Conservation (phyloP, 2,888 invertebrate genomes). For the Xylota sylvarum region DNA sequence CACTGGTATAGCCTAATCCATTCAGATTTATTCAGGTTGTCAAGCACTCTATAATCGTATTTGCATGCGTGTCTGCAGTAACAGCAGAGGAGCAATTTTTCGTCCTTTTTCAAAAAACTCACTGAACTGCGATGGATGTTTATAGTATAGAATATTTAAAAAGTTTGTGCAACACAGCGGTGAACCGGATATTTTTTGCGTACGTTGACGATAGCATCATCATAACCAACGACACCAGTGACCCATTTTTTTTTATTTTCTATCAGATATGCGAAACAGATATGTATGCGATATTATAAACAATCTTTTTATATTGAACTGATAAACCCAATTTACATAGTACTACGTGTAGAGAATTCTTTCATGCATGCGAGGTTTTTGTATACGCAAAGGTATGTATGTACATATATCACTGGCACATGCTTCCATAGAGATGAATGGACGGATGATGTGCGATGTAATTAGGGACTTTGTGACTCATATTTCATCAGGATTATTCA, state of each 20-base stretch:
- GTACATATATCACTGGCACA: not conserved
- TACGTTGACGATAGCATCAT: not conserved
- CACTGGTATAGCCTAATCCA: too few relatives aligned
- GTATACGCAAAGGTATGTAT: too few relatives aligned
- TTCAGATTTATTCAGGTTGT: too few relatives aligned
- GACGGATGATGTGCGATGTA: conserved; percentile 11
- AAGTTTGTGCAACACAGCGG: too few relatives aligned
- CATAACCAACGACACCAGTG: not conserved
- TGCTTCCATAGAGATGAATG: not conserved
- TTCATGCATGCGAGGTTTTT: not conserved
- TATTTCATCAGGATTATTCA: conserved; percentile 11
- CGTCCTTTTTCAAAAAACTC: too few relatives aligned
- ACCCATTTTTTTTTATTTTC: not conserved
- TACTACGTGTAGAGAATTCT: not conserved
- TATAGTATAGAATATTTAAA: too few relatives aligned
- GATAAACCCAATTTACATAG: not conserved
- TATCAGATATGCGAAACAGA: not conserved
- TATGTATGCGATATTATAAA: not conserved
- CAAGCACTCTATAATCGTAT: too few relatives aligned
- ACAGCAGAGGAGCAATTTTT: too few relatives aligned
- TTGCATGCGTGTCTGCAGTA: too few relatives aligned
- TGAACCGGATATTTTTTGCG: not conserved
- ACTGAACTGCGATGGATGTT: too few relatives aligned
- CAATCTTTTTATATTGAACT: not conserved
- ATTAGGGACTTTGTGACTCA: conserved; percentile 10